phyloP scores from a whole-genome alignment of 2,797 vertebrate species.

The Trichosurus vulpecula region DNA sequence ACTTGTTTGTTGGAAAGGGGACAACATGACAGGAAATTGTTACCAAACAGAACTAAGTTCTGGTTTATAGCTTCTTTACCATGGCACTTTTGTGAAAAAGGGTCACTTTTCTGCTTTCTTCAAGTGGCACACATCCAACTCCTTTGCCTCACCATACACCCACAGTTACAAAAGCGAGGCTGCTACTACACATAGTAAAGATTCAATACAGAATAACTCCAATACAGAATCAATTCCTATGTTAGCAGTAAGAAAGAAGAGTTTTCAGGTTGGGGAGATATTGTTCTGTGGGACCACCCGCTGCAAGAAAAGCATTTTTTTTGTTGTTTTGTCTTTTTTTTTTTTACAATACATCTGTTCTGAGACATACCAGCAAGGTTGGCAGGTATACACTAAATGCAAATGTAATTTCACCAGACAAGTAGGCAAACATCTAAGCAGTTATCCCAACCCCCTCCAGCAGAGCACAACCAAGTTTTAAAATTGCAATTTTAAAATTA shows the following conservation, averaged over 20 bases:
- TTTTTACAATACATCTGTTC: slow-evolving; percentile 65
- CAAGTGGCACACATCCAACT: slow-evolving; percentile 52
- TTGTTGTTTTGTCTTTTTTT: background rate
- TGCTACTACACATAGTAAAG: slow-evolving; percentile 67
- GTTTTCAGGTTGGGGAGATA: slow-evolving; percentile 75
- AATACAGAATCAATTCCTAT: slow-evolving; percentile 75
- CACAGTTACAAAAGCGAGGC: slow-evolving; percentile 64
- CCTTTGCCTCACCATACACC: slow-evolving; percentile 60
- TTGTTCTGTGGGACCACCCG: slow-evolving; percentile 79
- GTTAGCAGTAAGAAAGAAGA: slow-evolving; percentile 71
- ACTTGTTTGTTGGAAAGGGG: slow-evolving; percentile 64
- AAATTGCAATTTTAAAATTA: slow-evolving; percentile 86
- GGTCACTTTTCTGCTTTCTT: slow-evolving; percentile 63
- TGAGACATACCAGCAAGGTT: slow-evolving; percentile 71
- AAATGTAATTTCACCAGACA: slow-evolving; percentile 84
- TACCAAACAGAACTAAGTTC: slow-evolving; percentile 63
- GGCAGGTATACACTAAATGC: slow-evolving; percentile 81
- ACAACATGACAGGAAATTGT: slow-evolving; percentile 70
- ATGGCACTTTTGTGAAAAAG: slow-evolving; percentile 73
- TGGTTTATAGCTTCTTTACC: slow-evolving; percentile 69
- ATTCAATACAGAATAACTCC: slow-evolving; percentile 74
- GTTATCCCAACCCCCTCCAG: slow-evolving; percentile 86
- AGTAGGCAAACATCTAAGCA: slow-evolving; percentile 85
- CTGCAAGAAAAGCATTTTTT: slow-evolving; percentile 79
- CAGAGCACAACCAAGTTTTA: slow-evolving; percentile 87